Conservation (phyloP, 1,140 invertebrate genomes). For the Achatina immaculata region DNA sequence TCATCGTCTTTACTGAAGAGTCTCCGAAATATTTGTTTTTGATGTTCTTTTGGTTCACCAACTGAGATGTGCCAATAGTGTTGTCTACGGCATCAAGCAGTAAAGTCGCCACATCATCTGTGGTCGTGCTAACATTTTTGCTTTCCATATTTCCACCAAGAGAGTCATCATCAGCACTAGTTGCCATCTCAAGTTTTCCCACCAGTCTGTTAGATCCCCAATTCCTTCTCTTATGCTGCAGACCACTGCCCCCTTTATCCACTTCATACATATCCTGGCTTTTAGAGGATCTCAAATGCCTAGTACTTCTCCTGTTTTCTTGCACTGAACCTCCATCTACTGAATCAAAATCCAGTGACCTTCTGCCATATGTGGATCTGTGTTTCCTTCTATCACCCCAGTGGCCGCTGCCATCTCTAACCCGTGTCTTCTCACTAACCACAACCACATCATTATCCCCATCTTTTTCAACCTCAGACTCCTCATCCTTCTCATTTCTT, state of each 20-base stretch:
- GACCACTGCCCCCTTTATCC: not conserved
- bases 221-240: not conserved
- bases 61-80: not conserved
- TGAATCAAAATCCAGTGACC: not conserved
- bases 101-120: not conserved
- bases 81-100: not conserved
- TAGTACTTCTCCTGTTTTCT: slow-evolving; percentile 9
- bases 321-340: not conserved
- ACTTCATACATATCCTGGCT: not conserved
- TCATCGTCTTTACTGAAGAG: not conserved
- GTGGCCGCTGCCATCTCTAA: not conserved
- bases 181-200: not conserved
- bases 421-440: not conserved
- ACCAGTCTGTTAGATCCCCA: not conserved
- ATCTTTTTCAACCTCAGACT: slow-evolving; percentile 12
- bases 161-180: not conserved
- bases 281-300: not conserved
- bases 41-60: not conserved
- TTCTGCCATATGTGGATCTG: not conserved
- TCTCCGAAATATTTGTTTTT: not conserved
- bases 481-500: slow-evolving; percentile 21
- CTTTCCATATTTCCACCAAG: not conserved
- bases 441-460: slow-evolving; percentile 27
- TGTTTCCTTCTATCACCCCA: slow-evolving; percentile 2
- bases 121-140: not conserved